phyloP scores from a whole-genome alignment of 2,888 invertebrate species.

The Schizotus pectinicornis region DNA sequence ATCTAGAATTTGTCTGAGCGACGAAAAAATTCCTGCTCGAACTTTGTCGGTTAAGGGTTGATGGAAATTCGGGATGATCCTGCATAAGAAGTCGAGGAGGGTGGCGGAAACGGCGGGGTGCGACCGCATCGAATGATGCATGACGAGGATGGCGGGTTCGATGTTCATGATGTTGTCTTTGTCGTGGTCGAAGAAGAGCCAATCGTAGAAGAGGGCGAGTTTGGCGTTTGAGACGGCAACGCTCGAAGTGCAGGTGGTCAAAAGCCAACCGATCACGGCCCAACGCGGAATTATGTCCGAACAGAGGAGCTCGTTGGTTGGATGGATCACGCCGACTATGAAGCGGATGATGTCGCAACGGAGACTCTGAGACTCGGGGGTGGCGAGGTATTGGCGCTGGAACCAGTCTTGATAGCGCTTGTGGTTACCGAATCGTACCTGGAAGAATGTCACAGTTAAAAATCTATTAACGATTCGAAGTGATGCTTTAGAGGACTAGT shows the following conservation, averaged over 20 bases:
- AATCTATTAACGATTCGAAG: too few relatives aligned
- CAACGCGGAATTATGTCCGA: conserved; percentile 95
- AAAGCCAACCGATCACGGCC: conserved; percentile 94
- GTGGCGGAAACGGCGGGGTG: conserved; percentile 92
- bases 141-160: conserved; percentile 91
- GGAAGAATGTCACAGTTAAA: background rate
- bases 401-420: conserved; percentile 95
- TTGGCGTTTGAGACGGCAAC: conserved; percentile 91
- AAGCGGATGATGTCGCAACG: conserved; percentile 93
- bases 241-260: conserved; percentile 88
- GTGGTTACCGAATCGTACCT: conserved; percentile 80
- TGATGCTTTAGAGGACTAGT: too few relatives aligned
- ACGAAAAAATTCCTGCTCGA: conserved; percentile 79
- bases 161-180: conserved; percentile 96
- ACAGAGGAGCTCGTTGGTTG: conserved; percentile 88
- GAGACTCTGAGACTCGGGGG: conserved; percentile 88
- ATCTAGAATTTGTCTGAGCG: conserved; percentile 84
- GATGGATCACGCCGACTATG: conserved; percentile 93
- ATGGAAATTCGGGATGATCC: conserved; percentile 89
- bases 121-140: conserved; percentile 92
- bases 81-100: conserved; percentile 86
- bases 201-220: conserved; percentile 90
- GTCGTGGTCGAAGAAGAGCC: conserved; percentile 89
- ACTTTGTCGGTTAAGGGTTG: conserved; percentile 81
- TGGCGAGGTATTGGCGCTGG: conserved; percentile 88